These are phyloP conservation scores for Nemapogon koenigi DNA, from an alignment of 2,888 invertebrate genomes.

Conservation along the genomic window DNA sequence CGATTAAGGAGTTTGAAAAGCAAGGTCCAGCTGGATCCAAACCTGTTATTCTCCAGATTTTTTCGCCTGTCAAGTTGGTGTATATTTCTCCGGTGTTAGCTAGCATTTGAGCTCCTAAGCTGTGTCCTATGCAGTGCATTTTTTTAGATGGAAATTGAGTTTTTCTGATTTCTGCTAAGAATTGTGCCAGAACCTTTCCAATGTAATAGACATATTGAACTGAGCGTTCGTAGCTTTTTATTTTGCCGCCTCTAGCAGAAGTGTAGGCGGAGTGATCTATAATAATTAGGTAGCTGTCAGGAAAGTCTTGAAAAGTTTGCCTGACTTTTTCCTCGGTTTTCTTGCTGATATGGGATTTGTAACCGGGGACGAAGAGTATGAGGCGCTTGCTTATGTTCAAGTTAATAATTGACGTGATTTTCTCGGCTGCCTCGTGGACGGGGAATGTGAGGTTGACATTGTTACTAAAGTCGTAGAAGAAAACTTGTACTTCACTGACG, in stretches of 20 bases:
- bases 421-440: constrained; percentile 12
- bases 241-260: constrained; percentile 14
- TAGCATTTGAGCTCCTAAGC: constrained; percentile 19
- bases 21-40: constrained; percentile 21
- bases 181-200: constrained; percentile 15
- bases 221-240: constrained; percentile 17
- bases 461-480: constrained; percentile 18
- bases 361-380: constrained; percentile 18
- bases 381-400: constrained; percentile 12
- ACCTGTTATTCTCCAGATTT: constrained; percentile 16
- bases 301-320: constrained; percentile 15
- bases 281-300: constrained; percentile 17
- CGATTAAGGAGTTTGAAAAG: constrained; percentile 14
- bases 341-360: constrained; percentile 16
- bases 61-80: constrained; percentile 10
- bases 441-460: constrained; percentile 13
- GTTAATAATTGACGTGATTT: constrained; percentile 8
- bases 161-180: constrained; percentile 14
- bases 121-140: constrained; percentile 18
- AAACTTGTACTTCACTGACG: constrained; percentile 16
- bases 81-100: constrained; percentile 16
- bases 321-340: constrained; percentile 16
- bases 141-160: constrained; percentile 12
- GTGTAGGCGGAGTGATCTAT: constrained; percentile 19
- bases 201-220: constrained; percentile 19